Evolutionary conservation across 2,113 vertebrate species (phyloP).

Genomic region (Rhadina sibilatrix): DNA sequence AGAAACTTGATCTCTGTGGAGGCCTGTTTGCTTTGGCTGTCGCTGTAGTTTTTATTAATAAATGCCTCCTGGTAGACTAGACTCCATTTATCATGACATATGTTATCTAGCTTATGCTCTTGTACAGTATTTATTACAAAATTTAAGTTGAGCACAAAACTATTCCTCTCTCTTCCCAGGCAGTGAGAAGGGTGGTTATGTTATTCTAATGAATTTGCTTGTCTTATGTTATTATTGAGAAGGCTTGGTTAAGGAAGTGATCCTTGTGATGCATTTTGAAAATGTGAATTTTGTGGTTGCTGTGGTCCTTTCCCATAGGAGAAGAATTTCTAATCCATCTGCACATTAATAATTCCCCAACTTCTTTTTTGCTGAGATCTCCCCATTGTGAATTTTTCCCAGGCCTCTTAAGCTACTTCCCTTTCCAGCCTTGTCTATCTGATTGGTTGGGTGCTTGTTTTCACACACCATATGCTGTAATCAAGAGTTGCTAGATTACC

Average conservation of each 20-base stretch:
- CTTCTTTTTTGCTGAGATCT: not conserved
- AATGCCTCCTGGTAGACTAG: conserved; percentile 54
- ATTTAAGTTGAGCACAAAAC: not conserved
- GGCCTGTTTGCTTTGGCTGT: conserved; percentile 59
- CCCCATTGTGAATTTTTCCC: not conserved
- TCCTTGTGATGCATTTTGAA: not conserved
- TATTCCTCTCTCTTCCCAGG: conserved; percentile 32
- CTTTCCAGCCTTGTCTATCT: not conserved
- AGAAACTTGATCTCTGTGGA: conserved; percentile 21
- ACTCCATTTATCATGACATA: conserved; percentile 50
- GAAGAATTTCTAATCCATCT: not conserved
- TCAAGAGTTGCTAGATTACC: not conserved
- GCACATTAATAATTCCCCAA: not conserved
- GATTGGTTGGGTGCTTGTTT: not conserved
- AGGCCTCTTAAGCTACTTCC: not conserved
- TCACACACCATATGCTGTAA: not conserved
- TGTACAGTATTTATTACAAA: conserved; percentile 35
- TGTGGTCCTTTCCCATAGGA: not conserved
- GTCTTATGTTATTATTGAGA: not conserved
- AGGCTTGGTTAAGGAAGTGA: not conserved
- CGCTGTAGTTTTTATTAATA: conserved; percentile 21
- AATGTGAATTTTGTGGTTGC: not conserved
- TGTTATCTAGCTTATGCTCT: conserved; percentile 55
- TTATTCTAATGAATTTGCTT: conserved; percentile 20
- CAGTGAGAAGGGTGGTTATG: not conserved